Conservation (phyloP, 2,888 invertebrate genomes). For the Heteromurus nitidus region DNA sequence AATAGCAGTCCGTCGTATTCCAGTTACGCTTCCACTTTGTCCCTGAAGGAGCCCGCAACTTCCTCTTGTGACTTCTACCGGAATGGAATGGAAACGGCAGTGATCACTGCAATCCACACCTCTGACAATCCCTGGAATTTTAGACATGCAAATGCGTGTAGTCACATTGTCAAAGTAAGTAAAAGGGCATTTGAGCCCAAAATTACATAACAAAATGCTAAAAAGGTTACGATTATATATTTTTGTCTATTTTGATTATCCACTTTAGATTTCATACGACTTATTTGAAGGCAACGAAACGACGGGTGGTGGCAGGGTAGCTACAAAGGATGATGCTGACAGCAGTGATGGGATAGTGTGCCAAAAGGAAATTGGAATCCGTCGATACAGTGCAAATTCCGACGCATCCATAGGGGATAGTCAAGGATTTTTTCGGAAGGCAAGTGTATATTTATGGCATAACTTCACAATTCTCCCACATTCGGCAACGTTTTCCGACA, state of each 20-base stretch:
- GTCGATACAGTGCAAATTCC: not conserved
- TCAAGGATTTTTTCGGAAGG: not conserved
- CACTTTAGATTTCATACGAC: conserved; percentile 13
- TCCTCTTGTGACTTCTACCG: conserved; percentile 49
- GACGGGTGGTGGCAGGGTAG: too few relatives aligned
- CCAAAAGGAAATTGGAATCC: conserved; percentile 54
- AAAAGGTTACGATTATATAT: too few relatives aligned
- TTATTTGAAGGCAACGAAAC: conserved; percentile 2
- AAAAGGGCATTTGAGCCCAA: not conserved
- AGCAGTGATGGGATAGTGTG: conserved; percentile 19
- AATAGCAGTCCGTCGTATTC: not conserved
- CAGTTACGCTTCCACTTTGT: conserved; percentile 4
- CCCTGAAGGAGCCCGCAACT: conserved; percentile 42
- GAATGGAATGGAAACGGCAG: conserved; percentile 42
- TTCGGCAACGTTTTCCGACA: conserved; percentile 50
- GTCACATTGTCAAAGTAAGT: conserved; percentile 54
- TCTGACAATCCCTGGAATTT: conserved; percentile 56
- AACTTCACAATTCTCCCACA: conserved; percentile 58
- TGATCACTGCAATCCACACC: conserved; percentile 56
- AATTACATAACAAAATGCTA: too few relatives aligned
- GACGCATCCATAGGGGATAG: too few relatives aligned
- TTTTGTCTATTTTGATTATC: too few relatives aligned
- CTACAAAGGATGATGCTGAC: not conserved
- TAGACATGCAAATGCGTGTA: conserved; percentile 43
- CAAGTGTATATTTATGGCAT: conserved; percentile 64